Evolutionary conservation across 2,888 invertebrate species (phyloP).

Genomic region (Drosophila mercatorum): DNA sequence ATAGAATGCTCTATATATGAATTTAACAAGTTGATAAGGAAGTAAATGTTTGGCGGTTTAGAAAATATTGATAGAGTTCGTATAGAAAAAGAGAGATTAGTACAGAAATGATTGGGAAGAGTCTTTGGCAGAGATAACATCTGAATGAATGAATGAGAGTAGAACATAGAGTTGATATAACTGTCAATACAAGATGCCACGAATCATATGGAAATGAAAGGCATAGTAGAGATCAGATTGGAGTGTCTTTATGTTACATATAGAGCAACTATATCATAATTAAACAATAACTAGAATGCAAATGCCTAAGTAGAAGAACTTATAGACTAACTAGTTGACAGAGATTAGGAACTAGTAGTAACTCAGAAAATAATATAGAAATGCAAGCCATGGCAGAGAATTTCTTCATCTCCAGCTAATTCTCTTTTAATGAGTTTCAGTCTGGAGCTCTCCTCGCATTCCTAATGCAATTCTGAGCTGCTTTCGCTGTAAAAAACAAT

Average conservation of each 20-base stretch:
- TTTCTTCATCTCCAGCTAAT: background rate
- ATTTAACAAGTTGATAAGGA: constrained; percentile 4
- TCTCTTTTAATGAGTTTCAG: constrained; percentile 1
- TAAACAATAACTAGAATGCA: no score
- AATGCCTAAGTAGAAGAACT: no score
- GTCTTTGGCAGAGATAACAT: background rate
- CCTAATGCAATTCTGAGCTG: constrained; percentile 13
- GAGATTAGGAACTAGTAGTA: background rate
- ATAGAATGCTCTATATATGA: background rate
- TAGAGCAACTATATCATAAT: no score
- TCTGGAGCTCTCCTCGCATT: background rate
- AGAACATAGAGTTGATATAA: no score
- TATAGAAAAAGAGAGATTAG: background rate
- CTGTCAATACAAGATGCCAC: no score
- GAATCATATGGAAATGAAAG: no score
- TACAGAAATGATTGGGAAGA: background rate
- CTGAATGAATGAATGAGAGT: no score
- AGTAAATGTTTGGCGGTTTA: background rate
- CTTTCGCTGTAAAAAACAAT: background rate
- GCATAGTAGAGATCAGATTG: no score
- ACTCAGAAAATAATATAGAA: background rate
- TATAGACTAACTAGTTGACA: background rate
- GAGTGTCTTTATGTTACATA: no score
- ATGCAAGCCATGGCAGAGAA: background rate
- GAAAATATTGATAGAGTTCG: background rate